Base-by-base conservation (phyloP, 2,797 vertebrate species). In the Chromis chromis region DNA sequence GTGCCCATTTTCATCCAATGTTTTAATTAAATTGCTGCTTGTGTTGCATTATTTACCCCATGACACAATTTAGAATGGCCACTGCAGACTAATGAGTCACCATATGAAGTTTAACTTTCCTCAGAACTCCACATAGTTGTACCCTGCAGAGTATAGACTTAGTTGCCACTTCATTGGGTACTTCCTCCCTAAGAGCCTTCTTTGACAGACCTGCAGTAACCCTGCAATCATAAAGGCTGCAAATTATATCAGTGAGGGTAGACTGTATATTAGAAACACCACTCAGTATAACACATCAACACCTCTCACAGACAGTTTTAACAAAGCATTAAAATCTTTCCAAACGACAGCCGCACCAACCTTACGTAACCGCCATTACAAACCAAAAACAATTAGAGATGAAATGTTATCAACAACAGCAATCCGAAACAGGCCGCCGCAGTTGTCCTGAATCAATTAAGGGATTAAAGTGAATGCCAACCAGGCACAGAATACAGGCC, bases 381-480 rank as follows among this genome's bases (percentile, higher is more conserved):
- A 58, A 74, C 25, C n/a, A 54, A 74, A 66, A 70, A 13, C 17
- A 56, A 48, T 42, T 54, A 2, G 17, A 68, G 11, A 59, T 36
- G 6, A 67, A 74, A 67, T 60, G 54, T 50, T 55, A 61, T 59
- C 31, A 42, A 58, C 53, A 58, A 44, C 42, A 44, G 28, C 46
- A 40, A 78, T 44, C 67, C 10, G 31, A 54, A 72, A 73, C 27
- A 64, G 21, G 52, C 49, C 52, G 69, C 66, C 50, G 57, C 25
- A 28, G 31, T 57, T 64, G 13, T 64, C 19, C 64, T 72, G 17
- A 65, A 79, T 62, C 44, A 64, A 64, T 78, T 76, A 84, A 66
- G 19, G 40, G 65, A 81, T 76, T 80, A 72, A 76, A 49, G 39
- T 40, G 54, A 66, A 67, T 13, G 65, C 59, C 65, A 78, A 70